phyloP scores from a whole-genome alignment of 2,113 vertebrate species.

The Orcinus orca region DNA sequence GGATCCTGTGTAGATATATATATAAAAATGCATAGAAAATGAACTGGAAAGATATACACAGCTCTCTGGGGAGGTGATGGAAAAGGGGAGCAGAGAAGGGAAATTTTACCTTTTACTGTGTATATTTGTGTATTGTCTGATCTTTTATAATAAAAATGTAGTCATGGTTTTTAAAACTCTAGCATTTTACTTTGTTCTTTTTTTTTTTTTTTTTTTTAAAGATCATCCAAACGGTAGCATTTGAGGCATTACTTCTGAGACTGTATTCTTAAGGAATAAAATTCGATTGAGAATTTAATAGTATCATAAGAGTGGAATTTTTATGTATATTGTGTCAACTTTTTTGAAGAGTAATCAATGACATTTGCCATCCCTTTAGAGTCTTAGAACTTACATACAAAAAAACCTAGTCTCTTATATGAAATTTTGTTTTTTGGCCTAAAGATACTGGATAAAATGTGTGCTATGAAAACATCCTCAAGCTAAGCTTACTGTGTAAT shows the following conservation, averaged over 20 bases:
- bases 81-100: not conserved
- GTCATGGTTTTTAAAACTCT: not conserved
- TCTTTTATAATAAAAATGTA: constrained; percentile 32
- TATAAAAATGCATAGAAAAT: not conserved
- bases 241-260: constrained; percentile 37
- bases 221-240: not conserved
- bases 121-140: constrained; percentile 18
- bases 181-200: not conserved
- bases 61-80: not conserved
- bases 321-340: not conserved
- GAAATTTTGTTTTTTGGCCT: constrained; percentile 6
- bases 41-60: not conserved
- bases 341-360: not conserved
- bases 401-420: not conserved
- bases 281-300: constrained; percentile 32
- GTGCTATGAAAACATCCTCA: not conserved
- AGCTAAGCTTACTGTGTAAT: constrained; percentile 5
- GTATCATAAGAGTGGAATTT: not conserved
- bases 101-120: not conserved
- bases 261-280: constrained; percentile 26
- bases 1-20: not conserved
- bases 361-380: constrained; percentile 20
- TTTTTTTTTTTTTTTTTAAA: not conserved
- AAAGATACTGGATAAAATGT: constrained; percentile 10
- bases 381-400: not conserved